Conservation (phyloP, 2,113 vertebrate genomes). For the Anguilla japonica region DNA sequence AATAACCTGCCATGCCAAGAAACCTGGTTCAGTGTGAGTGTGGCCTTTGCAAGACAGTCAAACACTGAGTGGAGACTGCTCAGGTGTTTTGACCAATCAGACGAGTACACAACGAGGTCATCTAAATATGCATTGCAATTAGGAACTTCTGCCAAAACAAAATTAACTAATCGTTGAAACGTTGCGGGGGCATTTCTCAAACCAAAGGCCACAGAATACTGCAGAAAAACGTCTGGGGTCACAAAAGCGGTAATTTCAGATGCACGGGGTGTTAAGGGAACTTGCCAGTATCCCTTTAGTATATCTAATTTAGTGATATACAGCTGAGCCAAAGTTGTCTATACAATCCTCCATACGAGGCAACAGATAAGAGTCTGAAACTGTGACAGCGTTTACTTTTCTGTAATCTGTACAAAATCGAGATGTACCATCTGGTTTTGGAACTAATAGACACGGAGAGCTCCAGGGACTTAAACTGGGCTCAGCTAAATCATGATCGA, state of each 20-base stretch:
- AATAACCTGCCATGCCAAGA: slow-evolving; percentile 16
- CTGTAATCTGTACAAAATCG: slow-evolving; percentile 12
- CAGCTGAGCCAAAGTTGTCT: background rate
- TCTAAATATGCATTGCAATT: background rate
- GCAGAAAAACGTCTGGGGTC: background rate
- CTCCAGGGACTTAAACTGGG: background rate
- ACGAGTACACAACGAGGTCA: background rate
- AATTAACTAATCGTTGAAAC: background rate
- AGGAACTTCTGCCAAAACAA: background rate
- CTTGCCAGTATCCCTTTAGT: slow-evolving; percentile 14
- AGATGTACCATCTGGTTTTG: slow-evolving; percentile 2
- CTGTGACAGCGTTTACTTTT: background rate
- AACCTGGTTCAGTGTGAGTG: background rate
- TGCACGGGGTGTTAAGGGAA: background rate
- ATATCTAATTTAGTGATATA: slow-evolving; percentile 14
- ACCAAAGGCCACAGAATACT: background rate
- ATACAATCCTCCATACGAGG: background rate
- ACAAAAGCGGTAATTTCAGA: background rate
- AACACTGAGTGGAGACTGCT: background rate
- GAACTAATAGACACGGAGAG: background rate
- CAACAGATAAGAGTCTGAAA: slow-evolving; percentile 10
- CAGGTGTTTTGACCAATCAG: background rate
- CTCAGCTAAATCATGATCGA: background rate
- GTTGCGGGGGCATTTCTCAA: too few relatives aligned
- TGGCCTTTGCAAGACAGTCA: background rate